Base-by-base conservation (phyloP, 2,888 invertebrate genomes). In the Tenthredo distinguenda region DNA sequence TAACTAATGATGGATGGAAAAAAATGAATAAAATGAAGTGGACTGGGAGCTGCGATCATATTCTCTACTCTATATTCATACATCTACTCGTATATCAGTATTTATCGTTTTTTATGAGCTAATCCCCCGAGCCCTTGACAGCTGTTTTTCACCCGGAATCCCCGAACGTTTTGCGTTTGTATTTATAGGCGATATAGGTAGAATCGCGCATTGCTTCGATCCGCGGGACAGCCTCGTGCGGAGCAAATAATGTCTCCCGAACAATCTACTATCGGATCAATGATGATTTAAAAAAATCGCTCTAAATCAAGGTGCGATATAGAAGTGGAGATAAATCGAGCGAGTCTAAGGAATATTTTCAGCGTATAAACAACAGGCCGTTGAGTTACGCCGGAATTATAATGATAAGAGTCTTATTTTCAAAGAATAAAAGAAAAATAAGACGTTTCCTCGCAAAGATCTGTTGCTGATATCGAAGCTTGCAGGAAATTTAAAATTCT, bases 61-160 rank as follows among this genome's bases (percentile, higher is more conserved):
- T 55, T 55, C 55, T 55, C 55, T 55, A 55, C 55, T 55, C 55
- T 55, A 55, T 55, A 55, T 55, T 55, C 55, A 55, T 55, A n/a
- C 5, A 47, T 50, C 79, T 58, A 55, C 79, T 37, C 31, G 26
- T 79, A 79, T 79, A 58, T 58, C 55, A 79, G 58, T 47, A 79
- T 79, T 79, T 58, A 79, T 79, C 79, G 50, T 50, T 90, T 91
- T 91, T 91, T 88, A 89, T 87, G 86, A 86, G 62, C 87, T 91
- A 91, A 92, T 91, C 91, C 91, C 90, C 88, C 87, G 91, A 90
- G 91, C 91, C 90, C 89, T 91, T 91, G 91, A 91, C 91, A 90
- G 91, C 91, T 92, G 91, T 92, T 92, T 91, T 91, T 92, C 91
- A 92, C 91, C 90, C 89, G 86, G 89, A 91, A 92, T 90, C 90